Conservation (phyloP, 1,140 invertebrate genomes). For the Drosophila pseudoananassae region DNA sequence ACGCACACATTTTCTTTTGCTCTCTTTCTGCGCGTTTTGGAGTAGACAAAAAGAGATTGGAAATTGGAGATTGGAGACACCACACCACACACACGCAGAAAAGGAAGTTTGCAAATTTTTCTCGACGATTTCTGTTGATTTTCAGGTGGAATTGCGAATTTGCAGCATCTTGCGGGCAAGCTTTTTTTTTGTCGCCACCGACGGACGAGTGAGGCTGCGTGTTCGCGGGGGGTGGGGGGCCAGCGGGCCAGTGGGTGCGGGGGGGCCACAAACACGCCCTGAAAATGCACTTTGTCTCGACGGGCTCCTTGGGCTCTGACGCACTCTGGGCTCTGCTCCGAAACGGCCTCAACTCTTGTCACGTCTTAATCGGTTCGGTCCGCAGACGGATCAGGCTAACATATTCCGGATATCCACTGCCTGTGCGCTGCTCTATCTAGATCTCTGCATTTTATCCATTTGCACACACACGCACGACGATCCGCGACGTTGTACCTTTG, state of each 20-base stretch:
- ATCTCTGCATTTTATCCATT: constrained; percentile 63
- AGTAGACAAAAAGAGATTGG: constrained; percentile 63
- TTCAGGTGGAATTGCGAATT: constrained; percentile 33
- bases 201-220: constrained; percentile 18
- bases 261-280: constrained; percentile 50
- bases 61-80: constrained; percentile 41
- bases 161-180: constrained; percentile 28
- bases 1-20: constrained; percentile 50
- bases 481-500: no score
- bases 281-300: constrained; percentile 52
- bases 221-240: constrained; percentile 1
- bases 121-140: constrained; percentile 15
- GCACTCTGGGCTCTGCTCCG: constrained; percentile 31
- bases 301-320: constrained; percentile 19
- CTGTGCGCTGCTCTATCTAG: constrained; percentile 55
- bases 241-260: constrained; percentile 15
- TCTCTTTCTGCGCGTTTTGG: constrained; percentile 68
- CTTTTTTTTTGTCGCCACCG: constrained; percentile 25
- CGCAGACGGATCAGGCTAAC: constrained; percentile 7
- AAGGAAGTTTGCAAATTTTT: constrained; percentile 67
- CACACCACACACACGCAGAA: constrained; percentile 51
- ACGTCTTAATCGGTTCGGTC: constrained; percentile 11
- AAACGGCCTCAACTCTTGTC: constrained; percentile 15
- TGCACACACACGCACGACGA: constrained; percentile 52
- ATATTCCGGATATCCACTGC: constrained; percentile 14